Evolutionary conservation across 2,797 vertebrate genomes (phyloP), one percentile per base, ranked within the genome.

Genomic region (Merluccius polli): DNA sequence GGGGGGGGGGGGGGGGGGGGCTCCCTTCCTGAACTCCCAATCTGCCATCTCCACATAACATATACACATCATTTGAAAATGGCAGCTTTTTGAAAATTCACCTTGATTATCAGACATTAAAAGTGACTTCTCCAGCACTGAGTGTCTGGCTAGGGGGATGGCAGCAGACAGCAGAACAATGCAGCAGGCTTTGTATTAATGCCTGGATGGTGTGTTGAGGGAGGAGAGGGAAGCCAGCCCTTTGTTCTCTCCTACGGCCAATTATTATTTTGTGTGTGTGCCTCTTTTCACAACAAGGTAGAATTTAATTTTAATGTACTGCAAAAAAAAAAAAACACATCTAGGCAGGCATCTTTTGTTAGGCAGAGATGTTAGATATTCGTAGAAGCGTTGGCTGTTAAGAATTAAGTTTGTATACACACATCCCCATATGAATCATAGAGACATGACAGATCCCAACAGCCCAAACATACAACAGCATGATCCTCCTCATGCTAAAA

Each of bases 21-120:
- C 21, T 87, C 87, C 87, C 83, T 81, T 91, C 82, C 86, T 86
- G 81, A 88, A 86, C 90, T 90, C 88, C 91, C 89, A 91, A 88
- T 85, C 90, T 90, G 88, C 91, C 89, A 91, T 92, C 92, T 90
- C 88, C 93, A 94, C 92, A 94, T 95, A 95, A 94, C 94, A 93
- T 95, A 94, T 92, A 95, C 94, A 92, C 94, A 95, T 95, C 94
- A 94, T 96, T 96, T 95, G 95, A 96, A 97, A 97, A 97, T 96
- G 95, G 95, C 95, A 96, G 94, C 94, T 95, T 96, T 95, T 95
- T 96, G 95, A 96, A 96, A 95, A 96, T 96, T 95, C 95, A 96
- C 95, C 95, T 96, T 96, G 95, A 96, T 96, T 95, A 96, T 95
- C 95, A 97, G 95, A 96, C 95, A 96, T 95, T 95, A 95, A 95